These are phyloP conservation scores for Odontomachus brunneus DNA, from an alignment of 1,140 invertebrate genomes.

Conservation along the genomic window DNA sequence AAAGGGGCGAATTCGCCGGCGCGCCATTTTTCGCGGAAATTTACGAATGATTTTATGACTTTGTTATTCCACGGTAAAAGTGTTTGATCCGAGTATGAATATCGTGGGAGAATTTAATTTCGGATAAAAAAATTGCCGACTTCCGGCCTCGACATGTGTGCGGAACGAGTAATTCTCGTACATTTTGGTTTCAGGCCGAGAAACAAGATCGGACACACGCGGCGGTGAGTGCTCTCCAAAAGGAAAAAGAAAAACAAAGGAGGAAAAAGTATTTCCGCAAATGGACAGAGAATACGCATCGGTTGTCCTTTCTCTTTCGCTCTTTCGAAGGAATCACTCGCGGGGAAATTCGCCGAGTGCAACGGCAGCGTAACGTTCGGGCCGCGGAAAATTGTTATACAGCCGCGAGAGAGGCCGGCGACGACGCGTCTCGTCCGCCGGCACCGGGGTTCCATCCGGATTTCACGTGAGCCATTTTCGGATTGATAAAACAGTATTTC, in stretches of 20 bases:
- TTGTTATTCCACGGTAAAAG: background rate
- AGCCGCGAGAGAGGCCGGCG: too few relatives aligned
- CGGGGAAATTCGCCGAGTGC: too few relatives aligned
- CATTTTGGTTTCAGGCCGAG: too few relatives aligned
- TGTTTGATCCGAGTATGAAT: background rate
- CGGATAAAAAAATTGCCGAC: background rate
- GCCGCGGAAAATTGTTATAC: background rate
- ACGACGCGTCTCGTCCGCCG: background rate
- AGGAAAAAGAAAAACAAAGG: background rate
- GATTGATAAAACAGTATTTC: conserved; percentile 47
- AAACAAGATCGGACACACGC: background rate
- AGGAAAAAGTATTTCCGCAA: background rate
- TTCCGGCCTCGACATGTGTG: background rate
- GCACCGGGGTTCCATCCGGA: background rate
- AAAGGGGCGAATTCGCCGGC: background rate
- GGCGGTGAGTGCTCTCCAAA: too few relatives aligned
- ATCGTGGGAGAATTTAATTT: background rate
- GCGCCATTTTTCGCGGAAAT: conserved; percentile 29
- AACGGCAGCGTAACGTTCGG: too few relatives aligned
- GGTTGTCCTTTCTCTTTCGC: too few relatives aligned
- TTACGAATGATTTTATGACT: conserved; percentile 24
- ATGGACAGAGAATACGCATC: too few relatives aligned
- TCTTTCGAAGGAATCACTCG: too few relatives aligned
- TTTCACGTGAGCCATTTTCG: background rate
- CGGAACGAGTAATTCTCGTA: background rate